Conservation (phyloP, 2,888 invertebrate genomes). For the Leuctra nigra region DNA sequence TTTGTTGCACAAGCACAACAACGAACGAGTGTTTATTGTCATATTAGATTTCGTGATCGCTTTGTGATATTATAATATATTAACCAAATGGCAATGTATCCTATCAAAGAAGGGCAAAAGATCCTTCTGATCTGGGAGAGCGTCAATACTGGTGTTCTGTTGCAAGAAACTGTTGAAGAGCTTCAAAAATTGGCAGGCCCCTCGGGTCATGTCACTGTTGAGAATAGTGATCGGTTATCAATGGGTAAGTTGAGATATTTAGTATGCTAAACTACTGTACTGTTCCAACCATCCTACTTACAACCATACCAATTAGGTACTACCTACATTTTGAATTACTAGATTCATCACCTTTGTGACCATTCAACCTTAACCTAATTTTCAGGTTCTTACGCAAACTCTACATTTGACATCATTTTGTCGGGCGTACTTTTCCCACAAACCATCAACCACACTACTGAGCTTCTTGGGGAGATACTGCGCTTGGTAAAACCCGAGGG, state of each 20-base stretch:
- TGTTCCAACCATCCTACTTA: too few relatives aligned
- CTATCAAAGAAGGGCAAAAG: conserved; percentile 37
- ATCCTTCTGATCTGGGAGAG: conserved; percentile 54
- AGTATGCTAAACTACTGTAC: not conserved
- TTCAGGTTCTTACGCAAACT: conserved; percentile 50
- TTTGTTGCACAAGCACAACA: too few relatives aligned
- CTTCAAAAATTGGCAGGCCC: conserved; percentile 43
- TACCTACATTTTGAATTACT: not conserved
- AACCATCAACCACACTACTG: conserved; percentile 40
- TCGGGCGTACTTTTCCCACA: conserved; percentile 46
- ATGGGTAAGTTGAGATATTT: conserved; percentile 44
- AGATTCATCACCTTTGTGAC: not conserved
- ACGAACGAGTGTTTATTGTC: too few relatives aligned
- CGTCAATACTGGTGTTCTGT: conserved; percentile 40
- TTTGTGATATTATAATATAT: too few relatives aligned
- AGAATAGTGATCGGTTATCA: conserved; percentile 53
- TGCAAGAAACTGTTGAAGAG: conserved; percentile 47
- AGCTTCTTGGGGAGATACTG: conserved; percentile 49
- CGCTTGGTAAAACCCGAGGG: conserved; percentile 59
- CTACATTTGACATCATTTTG: conserved; percentile 55
- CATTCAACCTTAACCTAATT: not conserved
- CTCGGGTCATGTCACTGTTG: conserved; percentile 48
- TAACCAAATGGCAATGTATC: conserved; percentile 16
- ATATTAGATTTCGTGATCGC: too few relatives aligned
- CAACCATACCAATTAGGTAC: too few relatives aligned